phyloP scores from a whole-genome alignment of 2,113 vertebrate species.

The Promerops cafer region DNA sequence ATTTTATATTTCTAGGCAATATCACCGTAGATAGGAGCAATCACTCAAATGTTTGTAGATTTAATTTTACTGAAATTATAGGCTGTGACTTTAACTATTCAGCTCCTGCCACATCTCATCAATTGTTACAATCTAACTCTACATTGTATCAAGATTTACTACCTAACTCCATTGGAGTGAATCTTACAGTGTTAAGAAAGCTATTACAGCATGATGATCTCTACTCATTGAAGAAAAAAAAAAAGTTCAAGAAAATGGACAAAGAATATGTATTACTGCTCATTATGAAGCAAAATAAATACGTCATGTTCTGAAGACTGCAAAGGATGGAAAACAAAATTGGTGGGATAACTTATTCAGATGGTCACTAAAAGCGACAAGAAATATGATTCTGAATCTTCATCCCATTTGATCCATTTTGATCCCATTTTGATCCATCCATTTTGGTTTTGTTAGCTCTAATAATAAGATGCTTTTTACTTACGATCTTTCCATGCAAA shows the following conservation, averaged over 20 bases:
- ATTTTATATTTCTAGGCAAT: background rate
- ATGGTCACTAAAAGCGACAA: background rate
- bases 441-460: background rate
- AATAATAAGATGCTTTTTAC: background rate
- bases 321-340: background rate
- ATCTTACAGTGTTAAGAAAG: background rate
- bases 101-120: background rate
- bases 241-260: background rate
- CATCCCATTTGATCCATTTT: too few species aligned
- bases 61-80: background rate
- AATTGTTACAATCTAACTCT: background rate
- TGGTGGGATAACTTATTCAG: background rate
- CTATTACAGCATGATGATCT: background rate
- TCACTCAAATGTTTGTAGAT: background rate
- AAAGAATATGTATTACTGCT: background rate
- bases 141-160: background rate
- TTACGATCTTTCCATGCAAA: background rate
- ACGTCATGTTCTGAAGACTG: background rate
- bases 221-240: background rate
- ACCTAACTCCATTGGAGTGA: background rate
- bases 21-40: background rate
- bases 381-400: background rate
- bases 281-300: background rate
- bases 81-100: background rate
- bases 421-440: too few species aligned